A percentile compares a stretch with the other conserved stretches of the same genome.
Evolutionary conservation across 2,797 vertebrate species (phyloP).

Genomic region (Limosa lapponica): DNA sequence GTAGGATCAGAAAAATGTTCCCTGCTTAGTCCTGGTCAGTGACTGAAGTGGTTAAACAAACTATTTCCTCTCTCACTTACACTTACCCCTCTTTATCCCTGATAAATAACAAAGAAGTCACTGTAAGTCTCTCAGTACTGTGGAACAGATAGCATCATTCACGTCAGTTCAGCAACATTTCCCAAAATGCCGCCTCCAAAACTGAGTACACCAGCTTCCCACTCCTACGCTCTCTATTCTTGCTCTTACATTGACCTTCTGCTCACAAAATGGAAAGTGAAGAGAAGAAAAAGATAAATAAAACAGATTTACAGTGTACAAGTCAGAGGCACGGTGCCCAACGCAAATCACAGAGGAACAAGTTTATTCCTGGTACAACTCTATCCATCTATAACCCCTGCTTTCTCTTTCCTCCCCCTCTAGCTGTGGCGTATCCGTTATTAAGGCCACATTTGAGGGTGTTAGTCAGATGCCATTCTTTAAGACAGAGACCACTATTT

Average conservation of each 20-base stretch:
- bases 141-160: constrained; percentile 58
- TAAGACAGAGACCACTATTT: neutral
- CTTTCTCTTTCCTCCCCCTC: neutral
- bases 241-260: constrained; percentile 63
- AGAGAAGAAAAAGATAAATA: constrained; percentile 54
- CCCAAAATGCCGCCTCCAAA: constrained; percentile 56
- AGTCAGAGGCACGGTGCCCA: constrained; percentile 54
- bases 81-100: neutral
- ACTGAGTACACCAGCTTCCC: constrained; percentile 53
- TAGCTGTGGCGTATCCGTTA: neutral
- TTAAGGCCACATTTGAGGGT: neutral
- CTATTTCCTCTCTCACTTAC: neutral
- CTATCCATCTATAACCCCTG: neutral
- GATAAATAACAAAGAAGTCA: constrained; percentile 49
- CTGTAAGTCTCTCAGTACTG: constrained; percentile 6
- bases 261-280: constrained; percentile 70
- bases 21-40: neutral
- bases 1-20: neutral
- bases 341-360: constrained; percentile 55
- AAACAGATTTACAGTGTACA: constrained; percentile 50
- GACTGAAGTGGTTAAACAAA: constrained; percentile 30
- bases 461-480: neutral
- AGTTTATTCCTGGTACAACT: constrained; percentile 36
- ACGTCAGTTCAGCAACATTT: constrained; percentile 54
- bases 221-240: constrained; percentile 65